These are phyloP conservation scores for Oriolus oriolus DNA, from an alignment of 2,113 vertebrate genomes.

Conservation along the genomic window DNA sequence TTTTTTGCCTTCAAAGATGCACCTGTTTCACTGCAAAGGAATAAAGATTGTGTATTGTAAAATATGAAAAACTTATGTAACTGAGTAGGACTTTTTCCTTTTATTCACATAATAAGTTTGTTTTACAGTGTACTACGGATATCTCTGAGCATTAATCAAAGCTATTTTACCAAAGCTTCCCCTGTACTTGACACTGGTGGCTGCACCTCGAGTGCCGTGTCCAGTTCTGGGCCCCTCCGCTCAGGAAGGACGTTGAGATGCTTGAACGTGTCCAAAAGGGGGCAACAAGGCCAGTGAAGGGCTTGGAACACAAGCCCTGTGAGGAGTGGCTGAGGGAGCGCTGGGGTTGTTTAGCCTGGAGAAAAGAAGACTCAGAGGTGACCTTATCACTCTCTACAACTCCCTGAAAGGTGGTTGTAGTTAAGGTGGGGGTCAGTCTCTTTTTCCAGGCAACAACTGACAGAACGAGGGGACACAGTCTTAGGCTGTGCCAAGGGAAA, in stretches of 20 bases:
- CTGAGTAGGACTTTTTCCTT: background rate
- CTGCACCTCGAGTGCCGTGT: background rate
- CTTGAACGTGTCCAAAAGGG: background rate
- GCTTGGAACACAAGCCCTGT: background rate
- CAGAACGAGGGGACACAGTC: background rate
- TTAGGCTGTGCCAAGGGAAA: background rate
- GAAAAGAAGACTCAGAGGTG: background rate
- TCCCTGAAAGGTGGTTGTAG: background rate
- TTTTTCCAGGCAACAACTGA: background rate
- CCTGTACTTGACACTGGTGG: background rate
- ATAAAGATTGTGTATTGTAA: background rate
- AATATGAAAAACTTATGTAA: background rate
- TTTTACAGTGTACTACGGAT: background rate
- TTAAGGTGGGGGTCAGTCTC: too few relatives aligned
- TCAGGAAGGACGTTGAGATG: background rate
- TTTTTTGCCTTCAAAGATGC: background rate
- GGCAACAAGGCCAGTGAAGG: too few relatives aligned
- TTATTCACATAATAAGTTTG: background rate
- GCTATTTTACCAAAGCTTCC: background rate
- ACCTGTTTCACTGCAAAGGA: background rate
- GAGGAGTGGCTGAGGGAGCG: background rate
- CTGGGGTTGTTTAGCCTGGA: background rate
- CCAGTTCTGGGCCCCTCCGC: background rate
- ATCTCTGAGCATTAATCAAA: background rate
- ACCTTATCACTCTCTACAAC: background rate